Base-by-base conservation (phyloP, 2,888 invertebrate genomes). In the Acronicta alni region DNA sequence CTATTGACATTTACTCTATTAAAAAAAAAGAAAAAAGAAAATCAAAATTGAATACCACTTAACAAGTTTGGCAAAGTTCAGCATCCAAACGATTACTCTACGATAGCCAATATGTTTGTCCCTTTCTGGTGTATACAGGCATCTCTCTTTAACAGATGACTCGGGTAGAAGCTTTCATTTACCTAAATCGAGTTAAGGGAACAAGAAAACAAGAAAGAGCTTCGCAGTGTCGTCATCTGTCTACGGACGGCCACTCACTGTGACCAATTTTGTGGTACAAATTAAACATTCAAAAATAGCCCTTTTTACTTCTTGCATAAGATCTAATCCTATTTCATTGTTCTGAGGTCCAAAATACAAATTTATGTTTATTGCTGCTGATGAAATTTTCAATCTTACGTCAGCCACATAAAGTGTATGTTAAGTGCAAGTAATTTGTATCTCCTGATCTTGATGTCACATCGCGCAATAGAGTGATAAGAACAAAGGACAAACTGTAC, bases 191-290 rank as follows among this genome's bases (percentile, higher is more conserved):
- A 89, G 86, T 89, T 88, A 88, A 82, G 86, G 88, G 85, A 82
- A 85, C 83, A 82, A 85, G 87, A 85, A 86, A 89, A 89, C 89
- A 89, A 89, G 88, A 89, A 87, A 89, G 85, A 86, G 82, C 86
- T 84, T 84, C 84, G 73, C 81, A 81, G 76, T 85, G 88, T 85
- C 85, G 85, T 85, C 90, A 89, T 91, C 89, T 87, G 89, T 91
- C 89, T 88, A 83, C 86, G 81, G 80, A 80, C 81, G 82, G 82
- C 87, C 83, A 87, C 85, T 87, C 82, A 74, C 75, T 47, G 57
- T 52, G 77, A 80, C 79, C 73, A 77, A 45, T 68, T 78, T 68
- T 68, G 66, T 71, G 5, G 55, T 70, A 15, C 65, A 52, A 7
- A 18, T 48, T 12, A 43, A 49, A 42, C 65, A 72, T 45, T 26